Evolutionary conservation across 2,797 vertebrate species (phyloP).

Genomic region (Diceros bicornis): DNA sequence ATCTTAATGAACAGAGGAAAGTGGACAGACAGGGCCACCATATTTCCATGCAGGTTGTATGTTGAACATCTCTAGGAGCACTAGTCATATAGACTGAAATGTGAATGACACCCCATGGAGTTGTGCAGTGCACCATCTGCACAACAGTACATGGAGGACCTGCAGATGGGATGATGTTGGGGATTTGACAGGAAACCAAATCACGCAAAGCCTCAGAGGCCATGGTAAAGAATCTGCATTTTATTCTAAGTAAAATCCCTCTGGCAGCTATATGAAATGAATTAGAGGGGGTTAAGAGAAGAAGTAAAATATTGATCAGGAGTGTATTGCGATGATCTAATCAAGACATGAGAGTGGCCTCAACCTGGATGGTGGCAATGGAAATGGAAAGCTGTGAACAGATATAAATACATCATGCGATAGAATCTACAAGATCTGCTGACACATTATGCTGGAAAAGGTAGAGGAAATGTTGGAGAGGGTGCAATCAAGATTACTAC

Average conservation of each 20-base stretch:
- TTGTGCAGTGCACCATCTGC: neutral
- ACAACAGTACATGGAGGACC: neutral
- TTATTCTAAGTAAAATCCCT: neutral
- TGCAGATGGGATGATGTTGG: neutral
- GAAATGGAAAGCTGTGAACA: neutral
- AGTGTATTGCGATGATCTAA: neutral
- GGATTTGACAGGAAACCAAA: neutral
- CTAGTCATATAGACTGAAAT: neutral
- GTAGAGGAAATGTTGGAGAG: neutral
- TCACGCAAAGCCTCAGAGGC: neutral
- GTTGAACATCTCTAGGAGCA: neutral
- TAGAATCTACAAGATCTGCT: neutral
- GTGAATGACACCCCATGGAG: neutral
- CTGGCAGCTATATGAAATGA: neutral
- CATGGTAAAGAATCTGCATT: neutral
- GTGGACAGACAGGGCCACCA: neutral
- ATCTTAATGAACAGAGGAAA: neutral
- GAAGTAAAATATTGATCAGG: neutral
- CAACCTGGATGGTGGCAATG: neutral
- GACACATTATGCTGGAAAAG: neutral
- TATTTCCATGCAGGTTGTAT: neutral
- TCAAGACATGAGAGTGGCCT: neutral
- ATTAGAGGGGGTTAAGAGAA: neutral
- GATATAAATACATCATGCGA: neutral
- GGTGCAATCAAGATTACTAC: neutral